A percentile compares a stretch with the other conserved stretches of the same genome.
phyloP scores from a whole-genome alignment of 2,797 vertebrate genomes.

The Caiman crocodilus region DNA sequence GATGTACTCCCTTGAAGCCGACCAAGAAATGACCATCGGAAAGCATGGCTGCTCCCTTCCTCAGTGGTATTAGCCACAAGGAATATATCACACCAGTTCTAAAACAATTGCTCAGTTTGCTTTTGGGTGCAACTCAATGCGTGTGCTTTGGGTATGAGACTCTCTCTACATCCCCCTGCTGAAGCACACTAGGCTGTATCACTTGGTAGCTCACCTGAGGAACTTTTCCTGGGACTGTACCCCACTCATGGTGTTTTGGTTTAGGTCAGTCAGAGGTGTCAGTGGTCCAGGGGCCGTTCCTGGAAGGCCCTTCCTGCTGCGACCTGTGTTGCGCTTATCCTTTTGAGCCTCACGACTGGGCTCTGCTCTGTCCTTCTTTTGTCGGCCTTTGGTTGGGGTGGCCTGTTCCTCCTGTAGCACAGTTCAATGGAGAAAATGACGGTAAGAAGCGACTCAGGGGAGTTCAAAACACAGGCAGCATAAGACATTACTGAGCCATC shows the following conservation, averaged over 20 bases:
- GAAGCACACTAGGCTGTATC: rapidly evolving
- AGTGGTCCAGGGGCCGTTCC: rapidly evolving
- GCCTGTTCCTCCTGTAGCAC: constrained; percentile 66
- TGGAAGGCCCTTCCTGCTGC: constrained; percentile 46
- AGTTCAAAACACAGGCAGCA: not conserved
- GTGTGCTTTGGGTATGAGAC: not conserved
- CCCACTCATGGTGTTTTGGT: constrained; percentile 45
- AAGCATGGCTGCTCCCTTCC: not conserved
- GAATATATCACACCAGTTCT: not conserved
- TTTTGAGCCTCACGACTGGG: constrained; percentile 59
- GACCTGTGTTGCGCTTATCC: constrained; percentile 57
- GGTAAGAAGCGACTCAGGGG: not conserved
- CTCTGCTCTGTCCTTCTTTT: constrained; percentile 65
- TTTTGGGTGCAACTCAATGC: not conserved
- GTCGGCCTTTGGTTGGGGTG: constrained; percentile 40
- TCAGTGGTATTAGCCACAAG: not conserved
- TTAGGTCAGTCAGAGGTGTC: constrained; percentile 18
- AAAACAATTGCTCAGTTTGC: not conserved
- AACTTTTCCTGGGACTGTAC: constrained; percentile 56
- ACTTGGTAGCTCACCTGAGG: constrained; percentile 63
- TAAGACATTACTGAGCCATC: not conserved
- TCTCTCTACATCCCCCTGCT: not conserved
- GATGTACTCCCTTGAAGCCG: not conserved
- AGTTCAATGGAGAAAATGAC: not conserved
- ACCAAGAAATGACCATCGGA: not conserved